Conservation (phyloP, 2,797 vertebrate genomes). For the Parauchenoglanis ngamensis region DNA sequence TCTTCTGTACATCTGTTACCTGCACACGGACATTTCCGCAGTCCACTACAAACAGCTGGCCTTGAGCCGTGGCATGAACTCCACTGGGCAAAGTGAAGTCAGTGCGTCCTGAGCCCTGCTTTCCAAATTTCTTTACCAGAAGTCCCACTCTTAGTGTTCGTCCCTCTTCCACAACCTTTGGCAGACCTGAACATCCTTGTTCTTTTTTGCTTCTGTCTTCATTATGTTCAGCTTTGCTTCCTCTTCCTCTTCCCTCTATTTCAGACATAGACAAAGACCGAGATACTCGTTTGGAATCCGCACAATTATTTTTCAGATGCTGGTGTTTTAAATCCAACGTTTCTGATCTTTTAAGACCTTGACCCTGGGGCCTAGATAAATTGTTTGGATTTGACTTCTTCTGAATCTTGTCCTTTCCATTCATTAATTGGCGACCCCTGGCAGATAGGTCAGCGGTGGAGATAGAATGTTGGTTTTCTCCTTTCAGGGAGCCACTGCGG, state of each 20-base stretch:
- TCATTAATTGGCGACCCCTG: conserved; percentile 63
- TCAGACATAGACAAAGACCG: conserved; percentile 75
- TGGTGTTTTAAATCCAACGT: conserved; percentile 42
- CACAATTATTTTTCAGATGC: conserved; percentile 26
- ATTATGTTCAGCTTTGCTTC: conserved; percentile 39
- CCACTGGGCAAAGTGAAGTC: conserved; percentile 79
- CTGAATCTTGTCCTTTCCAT: conserved; percentile 52
- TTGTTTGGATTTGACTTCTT: conserved; percentile 54
- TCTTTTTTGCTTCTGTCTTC: conserved; percentile 54
- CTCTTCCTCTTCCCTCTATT: conserved; percentile 64
- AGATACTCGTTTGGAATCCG: conserved; percentile 51
- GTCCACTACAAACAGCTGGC: conserved; percentile 79
- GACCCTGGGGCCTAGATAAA: conserved; percentile 52
- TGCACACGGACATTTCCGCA: conserved; percentile 81
- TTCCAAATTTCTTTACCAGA: conserved; percentile 76
- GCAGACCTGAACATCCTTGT: conserved; percentile 46
- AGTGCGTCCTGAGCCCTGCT: conserved; percentile 78
- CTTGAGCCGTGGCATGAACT: conserved; percentile 70
- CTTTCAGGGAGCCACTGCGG: conserved; percentile 59
- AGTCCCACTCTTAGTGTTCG: conserved; percentile 49
- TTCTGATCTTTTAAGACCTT: conserved; percentile 37
- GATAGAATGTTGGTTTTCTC: conserved; percentile 65
- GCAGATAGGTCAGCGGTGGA: conserved; percentile 71
- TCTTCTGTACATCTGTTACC: conserved; percentile 73
- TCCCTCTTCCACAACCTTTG: conserved; percentile 67